A percentile compares a stretch with the other conserved stretches of the same genome.
phyloP scores from a whole-genome alignment of 2,888 invertebrate species.

The Shargacucullia verbasci region DNA sequence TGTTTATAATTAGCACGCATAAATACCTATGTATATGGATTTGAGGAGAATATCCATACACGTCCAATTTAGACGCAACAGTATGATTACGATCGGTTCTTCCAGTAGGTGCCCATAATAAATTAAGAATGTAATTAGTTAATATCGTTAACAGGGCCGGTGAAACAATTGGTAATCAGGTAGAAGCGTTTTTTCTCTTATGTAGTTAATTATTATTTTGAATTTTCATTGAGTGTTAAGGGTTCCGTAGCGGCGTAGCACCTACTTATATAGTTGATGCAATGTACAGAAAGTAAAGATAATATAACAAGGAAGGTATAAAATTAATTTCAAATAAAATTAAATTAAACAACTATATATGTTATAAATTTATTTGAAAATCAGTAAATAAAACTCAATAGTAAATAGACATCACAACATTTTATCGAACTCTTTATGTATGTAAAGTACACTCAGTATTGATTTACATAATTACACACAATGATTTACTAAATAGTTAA shows the following conservation, averaged over 20 bases:
- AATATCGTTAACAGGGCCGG: conserved; percentile 42
- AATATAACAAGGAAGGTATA: no score
- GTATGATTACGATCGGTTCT: conserved; percentile 5
- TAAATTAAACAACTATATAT: no score
- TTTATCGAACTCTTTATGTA: no score
- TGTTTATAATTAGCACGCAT: conserved; percentile 25
- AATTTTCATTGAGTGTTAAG: conserved; percentile 3
- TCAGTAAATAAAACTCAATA: no score
- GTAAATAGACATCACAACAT: no score
- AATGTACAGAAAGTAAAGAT: background rate
- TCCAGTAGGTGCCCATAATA: no score
- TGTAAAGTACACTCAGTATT: no score
- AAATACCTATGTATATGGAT: conserved; percentile 31
- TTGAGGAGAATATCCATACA: conserved; percentile 22
- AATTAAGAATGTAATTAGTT: conserved; percentile 18
- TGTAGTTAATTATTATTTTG: conserved; percentile 34
- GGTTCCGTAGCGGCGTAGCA: conserved; percentile 28
- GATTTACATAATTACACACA: no score
- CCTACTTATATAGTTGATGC: background rate
- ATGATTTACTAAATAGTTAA: no score
- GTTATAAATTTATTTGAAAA: no score
- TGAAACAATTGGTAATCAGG: conserved; percentile 29
- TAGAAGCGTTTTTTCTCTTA: conserved; percentile 27
- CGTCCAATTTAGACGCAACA: conserved; percentile 11
- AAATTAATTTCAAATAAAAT: no score